phyloP scores from a whole-genome alignment of 2,888 invertebrate species.

The Axea sp. region DNA sequence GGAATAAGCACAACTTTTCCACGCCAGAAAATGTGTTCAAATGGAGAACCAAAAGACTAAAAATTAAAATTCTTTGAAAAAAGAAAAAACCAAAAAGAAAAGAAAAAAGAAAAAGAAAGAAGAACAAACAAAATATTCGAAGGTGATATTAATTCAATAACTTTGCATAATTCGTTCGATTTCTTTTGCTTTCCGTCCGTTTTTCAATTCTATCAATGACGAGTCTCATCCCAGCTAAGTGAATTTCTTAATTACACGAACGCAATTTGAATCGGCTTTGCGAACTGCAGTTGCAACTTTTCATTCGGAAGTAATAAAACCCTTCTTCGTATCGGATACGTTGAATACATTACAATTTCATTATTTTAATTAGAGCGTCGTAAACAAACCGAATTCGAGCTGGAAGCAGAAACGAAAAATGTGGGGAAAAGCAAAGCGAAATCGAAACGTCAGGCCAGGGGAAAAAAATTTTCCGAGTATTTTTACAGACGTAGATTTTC shows the following conservation, averaged over 20 bases:
- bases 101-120: no score
- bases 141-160: no score
- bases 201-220: slow-evolving; percentile 12
- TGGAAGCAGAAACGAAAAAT: no score
- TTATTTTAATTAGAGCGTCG: neutral
- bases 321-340: neutral
- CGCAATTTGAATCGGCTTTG: slow-evolving; percentile 3
- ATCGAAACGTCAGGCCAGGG: no score
- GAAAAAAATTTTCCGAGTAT: slow-evolving; percentile 1
- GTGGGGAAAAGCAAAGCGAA: neutral
- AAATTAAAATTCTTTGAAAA: no score
- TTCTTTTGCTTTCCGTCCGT: slow-evolving; percentile 10
- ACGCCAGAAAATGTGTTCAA: no score
- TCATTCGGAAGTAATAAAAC: neutral
- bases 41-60: no score
- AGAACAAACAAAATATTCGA: no score
- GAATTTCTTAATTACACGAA: slow-evolving; percentile 33
- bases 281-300: neutral
- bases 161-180: no score
- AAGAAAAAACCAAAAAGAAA: no score
- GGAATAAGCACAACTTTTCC: no score
- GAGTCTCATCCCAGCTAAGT: slow-evolving; percentile 9
- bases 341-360: neutral
- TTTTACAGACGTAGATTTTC: slow-evolving; percentile 15
- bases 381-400: neutral